Evolutionary conservation across 2,797 vertebrate genomes (phyloP).

Genomic region (Gouania willdenowi): DNA sequence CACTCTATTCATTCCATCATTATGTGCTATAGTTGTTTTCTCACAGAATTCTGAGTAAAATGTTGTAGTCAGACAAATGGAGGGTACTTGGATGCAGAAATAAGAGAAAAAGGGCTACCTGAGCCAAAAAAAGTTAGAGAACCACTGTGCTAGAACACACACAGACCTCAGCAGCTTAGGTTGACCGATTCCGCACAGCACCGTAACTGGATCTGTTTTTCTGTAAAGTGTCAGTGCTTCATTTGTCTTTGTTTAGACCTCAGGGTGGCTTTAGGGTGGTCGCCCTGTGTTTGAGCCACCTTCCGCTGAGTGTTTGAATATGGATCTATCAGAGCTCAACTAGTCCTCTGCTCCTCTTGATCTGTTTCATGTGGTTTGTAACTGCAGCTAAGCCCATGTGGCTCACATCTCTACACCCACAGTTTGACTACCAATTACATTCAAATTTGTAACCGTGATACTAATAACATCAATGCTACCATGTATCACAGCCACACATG

Average conservation of each 20-base stretch:
- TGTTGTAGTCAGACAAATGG: no score
- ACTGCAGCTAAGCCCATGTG: conserved; percentile 61
- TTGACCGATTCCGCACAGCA: conserved; percentile 32
- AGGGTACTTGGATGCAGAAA: no score
- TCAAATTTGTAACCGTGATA: conserved; percentile 6
- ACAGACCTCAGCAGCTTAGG: conserved; percentile 38
- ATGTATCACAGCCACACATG: conserved; percentile 4
- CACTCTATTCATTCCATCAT: no score
- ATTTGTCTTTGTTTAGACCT: conserved; percentile 68
- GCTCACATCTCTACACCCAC: conserved; percentile 56
- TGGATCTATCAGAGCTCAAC: conserved; percentile 66
- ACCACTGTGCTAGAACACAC: no score
- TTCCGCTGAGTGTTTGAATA: conserved; percentile 59
- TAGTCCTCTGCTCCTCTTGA: conserved; percentile 38
- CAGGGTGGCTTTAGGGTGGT: conserved; percentile 67
- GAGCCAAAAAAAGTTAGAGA: no score
- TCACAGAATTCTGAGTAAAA: no score
- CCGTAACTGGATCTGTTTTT: conserved; percentile 61
- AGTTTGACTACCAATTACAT: conserved; percentile 27
- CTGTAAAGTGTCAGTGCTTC: conserved; percentile 37
- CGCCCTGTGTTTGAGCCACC: conserved; percentile 57
- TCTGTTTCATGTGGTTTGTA: conserved; percentile 66
- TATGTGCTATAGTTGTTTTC: no score
- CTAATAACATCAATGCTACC: conserved; percentile 5
- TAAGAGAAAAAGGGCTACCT: no score